These are phyloP conservation scores for Galendromus occidentalis DNA, from an alignment of 1,140 invertebrate genomes.

Conservation along the genomic window DNA sequence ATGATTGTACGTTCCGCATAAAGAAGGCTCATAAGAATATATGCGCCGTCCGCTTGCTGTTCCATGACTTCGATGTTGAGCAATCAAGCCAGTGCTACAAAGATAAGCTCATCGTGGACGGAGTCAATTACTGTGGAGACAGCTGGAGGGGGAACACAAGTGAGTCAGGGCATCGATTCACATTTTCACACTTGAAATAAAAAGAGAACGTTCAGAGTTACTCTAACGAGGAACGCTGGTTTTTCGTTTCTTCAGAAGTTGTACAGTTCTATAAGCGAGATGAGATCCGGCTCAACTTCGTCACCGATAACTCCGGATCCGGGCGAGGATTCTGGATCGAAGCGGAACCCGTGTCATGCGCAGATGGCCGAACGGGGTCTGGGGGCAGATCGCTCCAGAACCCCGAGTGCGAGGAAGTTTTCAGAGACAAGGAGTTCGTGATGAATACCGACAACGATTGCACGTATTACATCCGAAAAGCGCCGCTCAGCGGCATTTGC, in stretches of 20 bases:
- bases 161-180: conserved; percentile 4
- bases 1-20: conserved; percentile 19
- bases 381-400: neutral
- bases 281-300: conserved; percentile 18
- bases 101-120: conserved; percentile 19
- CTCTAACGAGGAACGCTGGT: neutral
- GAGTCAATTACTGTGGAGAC: conserved; percentile 18
- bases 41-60: conserved; percentile 18
- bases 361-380: neutral
- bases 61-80: conserved; percentile 21
- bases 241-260: conserved; percentile 15
- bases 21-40: conserved; percentile 16
- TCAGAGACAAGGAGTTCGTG: conserved; percentile 12
- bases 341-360: conserved; percentile 1
- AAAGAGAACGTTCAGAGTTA: neutral
- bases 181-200: too few relatives aligned
- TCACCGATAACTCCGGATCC: conserved; percentile 12
- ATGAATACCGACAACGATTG: conserved; percentile 13
- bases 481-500: neutral
- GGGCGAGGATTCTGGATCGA: conserved; percentile 21
- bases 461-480: conserved; percentile 16
- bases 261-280: conserved; percentile 15
- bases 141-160: conserved; percentile 12
- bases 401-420: conserved; percentile 4
- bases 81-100: conserved; percentile 12